These are phyloP conservation scores for Poliocrania exsul DNA, from an alignment of 2,797 vertebrate species.

Conservation along the genomic window DNA sequence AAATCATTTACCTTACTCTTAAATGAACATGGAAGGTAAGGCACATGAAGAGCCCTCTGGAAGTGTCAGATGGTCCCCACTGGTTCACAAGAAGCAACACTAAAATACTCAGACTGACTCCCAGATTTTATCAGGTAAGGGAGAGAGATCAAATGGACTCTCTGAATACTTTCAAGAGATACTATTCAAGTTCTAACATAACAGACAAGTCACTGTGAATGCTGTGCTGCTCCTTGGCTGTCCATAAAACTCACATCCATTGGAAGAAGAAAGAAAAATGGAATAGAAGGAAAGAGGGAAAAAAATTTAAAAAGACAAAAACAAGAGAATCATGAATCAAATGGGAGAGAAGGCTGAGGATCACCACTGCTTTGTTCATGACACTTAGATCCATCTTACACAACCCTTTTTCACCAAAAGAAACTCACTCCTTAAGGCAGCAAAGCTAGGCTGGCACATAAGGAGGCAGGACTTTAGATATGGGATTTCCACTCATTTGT, in stretches of 20 bases:
- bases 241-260: not conserved
- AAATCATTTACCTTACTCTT: not conserved
- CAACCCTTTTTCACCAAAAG: not conserved
- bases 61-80: not conserved
- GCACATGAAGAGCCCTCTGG: not conserved
- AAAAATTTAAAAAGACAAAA: not conserved
- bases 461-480: not conserved
- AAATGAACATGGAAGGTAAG: not conserved
- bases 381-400: not conserved
- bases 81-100: not conserved
- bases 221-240: not conserved
- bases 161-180: not conserved
- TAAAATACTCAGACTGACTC: not conserved
- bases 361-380: not conserved
- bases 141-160: not conserved
- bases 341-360: not conserved
- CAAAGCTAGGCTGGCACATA: not conserved
- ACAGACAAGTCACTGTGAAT: not conserved
- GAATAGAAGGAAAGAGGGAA: not conserved
- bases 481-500: not conserved
- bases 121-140: not conserved
- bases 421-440: not conserved
- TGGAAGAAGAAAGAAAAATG: not conserved
- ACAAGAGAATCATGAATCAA: accelerated
- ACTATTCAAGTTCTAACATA: not conserved